Evolutionary conservation across 2,888 invertebrate species (phyloP).

Genomic region (Allolobophora icterica): DNA sequence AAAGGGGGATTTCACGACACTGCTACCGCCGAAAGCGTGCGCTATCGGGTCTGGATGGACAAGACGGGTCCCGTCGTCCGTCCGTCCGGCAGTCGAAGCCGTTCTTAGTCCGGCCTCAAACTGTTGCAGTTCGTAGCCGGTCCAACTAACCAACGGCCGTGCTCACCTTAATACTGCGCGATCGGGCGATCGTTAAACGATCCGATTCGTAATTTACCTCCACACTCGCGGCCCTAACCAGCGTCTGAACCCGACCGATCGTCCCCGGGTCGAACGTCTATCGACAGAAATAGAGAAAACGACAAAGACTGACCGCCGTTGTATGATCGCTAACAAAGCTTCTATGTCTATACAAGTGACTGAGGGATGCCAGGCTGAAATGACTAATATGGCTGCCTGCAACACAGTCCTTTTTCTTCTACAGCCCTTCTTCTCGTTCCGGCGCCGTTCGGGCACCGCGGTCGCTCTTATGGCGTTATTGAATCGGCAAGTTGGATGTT

Average conservation of each 20-base stretch:
- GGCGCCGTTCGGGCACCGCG: not conserved
- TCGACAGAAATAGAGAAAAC: not conserved
- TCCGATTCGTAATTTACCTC: not conserved
- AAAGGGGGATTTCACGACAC: slow-evolving; percentile 18
- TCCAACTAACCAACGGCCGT: not conserved
- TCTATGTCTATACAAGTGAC: slow-evolving; percentile 11
- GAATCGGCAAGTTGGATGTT: not conserved
- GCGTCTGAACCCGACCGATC: not conserved
- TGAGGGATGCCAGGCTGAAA: slow-evolving; percentile 11
- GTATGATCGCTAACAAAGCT: not conserved
- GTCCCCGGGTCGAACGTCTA: slow-evolving; percentile 4
- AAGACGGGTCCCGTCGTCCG: not conserved
- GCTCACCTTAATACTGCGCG: not conserved
- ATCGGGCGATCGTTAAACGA: not conserved
- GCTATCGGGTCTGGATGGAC: slow-evolving; percentile 7
- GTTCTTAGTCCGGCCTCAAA: slow-evolving; percentile 13
- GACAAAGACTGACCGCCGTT: not conserved
- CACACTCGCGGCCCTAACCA: not conserved
- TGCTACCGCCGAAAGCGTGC: not conserved
- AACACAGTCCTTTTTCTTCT: not conserved
- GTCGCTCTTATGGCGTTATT: not conserved
- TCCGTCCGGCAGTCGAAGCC: not conserved
- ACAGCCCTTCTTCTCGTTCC: not conserved
- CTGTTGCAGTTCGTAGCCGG: not conserved
- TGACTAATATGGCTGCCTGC: slow-evolving; percentile 20